A percentile compares a stretch with the other conserved stretches of the same genome.
phyloP scores from a whole-genome alignment of 2,888 invertebrate species.

The Drosophila demipolita region DNA sequence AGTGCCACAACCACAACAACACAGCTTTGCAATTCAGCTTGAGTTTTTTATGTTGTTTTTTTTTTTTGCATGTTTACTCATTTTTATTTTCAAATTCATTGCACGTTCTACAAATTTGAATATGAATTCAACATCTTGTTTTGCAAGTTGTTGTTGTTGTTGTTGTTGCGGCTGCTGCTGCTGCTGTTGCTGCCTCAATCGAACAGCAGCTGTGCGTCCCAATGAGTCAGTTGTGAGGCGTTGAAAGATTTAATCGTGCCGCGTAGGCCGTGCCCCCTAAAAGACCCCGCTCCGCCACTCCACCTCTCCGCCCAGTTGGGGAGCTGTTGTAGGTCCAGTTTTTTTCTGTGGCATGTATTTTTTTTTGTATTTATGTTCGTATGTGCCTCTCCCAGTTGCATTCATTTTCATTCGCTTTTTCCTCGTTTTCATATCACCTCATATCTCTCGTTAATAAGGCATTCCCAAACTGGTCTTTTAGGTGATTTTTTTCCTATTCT shows the following conservation, averaged over 20 bases:
- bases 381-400: slow-evolving; percentile 46
- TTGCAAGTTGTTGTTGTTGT: slow-evolving; percentile 17
- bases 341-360: slow-evolving; percentile 14
- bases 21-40: slow-evolving; percentile 55
- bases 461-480: slow-evolving; percentile 18
- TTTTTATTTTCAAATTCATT: slow-evolving; percentile 74
- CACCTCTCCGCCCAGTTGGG: background rate
- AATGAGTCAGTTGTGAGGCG: slow-evolving; percentile 79
- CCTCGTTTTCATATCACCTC: slow-evolving; percentile 1
- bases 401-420: slow-evolving; percentile 18
- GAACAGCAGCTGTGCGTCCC: slow-evolving; percentile 64
- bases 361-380: slow-evolving; percentile 3
- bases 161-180: slow-evolving; percentile 7
- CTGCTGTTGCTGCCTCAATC: slow-evolving; percentile 39
- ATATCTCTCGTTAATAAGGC: slow-evolving; percentile 15
- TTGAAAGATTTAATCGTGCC: slow-evolving; percentile 78
- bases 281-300: slow-evolving; percentile 10
- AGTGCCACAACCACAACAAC: slow-evolving; percentile 17
- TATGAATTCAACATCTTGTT: slow-evolving; percentile 65
- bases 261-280: slow-evolving; percentile 54
- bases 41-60: too few relatives aligned
- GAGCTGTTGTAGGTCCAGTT: slow-evolving; percentile 52
- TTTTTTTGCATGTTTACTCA: slow-evolving; percentile 69
- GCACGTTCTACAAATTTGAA: slow-evolving; percentile 82
- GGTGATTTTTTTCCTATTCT: background rate